Percentiles rank a stretch among this genome's conserved stretches.
These are phyloP conservation scores for Leptoclinus maculatus DNA, from an alignment of 2,797 vertebrate species.

Conservation along the genomic window DNA sequence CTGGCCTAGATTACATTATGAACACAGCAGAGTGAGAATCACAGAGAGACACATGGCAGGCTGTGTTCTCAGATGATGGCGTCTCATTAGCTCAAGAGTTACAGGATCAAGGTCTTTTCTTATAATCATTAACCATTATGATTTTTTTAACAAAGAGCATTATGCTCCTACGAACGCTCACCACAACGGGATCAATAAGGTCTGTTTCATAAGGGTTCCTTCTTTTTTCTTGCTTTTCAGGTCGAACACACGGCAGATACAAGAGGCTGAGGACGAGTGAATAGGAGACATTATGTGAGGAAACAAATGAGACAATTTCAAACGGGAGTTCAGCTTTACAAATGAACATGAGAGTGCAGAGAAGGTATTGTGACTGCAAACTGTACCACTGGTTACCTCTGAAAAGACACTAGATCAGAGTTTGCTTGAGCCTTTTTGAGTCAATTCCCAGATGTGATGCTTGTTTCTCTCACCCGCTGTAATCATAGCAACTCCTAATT, in stretches of 20 bases:
- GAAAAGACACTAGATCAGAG: neutral
- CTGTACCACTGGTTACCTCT: neutral
- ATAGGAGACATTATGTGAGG: neutral
- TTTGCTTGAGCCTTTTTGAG: neutral
- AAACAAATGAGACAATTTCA: neutral
- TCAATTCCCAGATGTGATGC: neutral
- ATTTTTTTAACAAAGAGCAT: constrained; percentile 19
- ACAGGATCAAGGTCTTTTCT: constrained; percentile 14
- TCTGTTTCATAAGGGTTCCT: neutral
- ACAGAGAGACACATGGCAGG: neutral
- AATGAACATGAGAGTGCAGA: neutral
- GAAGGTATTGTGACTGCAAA: neutral
- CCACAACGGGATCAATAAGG: constrained; percentile 17
- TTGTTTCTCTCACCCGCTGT: neutral
- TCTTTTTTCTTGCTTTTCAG: neutral
- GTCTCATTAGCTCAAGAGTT: constrained; percentile 21
- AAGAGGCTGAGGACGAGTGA: neutral
- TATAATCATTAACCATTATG: constrained; percentile 2
- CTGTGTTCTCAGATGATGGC: neutral
- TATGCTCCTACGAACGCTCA: neutral
- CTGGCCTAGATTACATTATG: constrained; percentile 15
- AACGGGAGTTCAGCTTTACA: neutral
- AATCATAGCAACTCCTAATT: constrained; percentile 24
- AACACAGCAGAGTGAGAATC: constrained; percentile 2
- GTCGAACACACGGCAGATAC: no score